Conservation (phyloP, 2,888 invertebrate species). For the Ecdyonurus torrentis region DNA sequence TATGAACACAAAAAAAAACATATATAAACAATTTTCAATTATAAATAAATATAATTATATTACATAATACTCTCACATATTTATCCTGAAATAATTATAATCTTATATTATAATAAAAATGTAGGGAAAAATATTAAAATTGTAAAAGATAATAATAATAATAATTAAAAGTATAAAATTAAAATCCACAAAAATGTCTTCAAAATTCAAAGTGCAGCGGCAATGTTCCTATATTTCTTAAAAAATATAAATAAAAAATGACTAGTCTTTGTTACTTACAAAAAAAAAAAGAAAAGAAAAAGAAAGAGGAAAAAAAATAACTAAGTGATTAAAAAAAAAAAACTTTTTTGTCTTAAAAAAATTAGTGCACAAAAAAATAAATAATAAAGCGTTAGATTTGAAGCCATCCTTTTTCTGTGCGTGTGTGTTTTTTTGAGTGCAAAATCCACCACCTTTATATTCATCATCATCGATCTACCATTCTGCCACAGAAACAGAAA, state of each 20-base stretch:
- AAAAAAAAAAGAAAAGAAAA: background rate
- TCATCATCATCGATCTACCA: no score
- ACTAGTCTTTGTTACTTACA: background rate
- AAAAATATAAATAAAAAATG: background rate
- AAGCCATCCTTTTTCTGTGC: background rate
- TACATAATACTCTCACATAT: background rate
- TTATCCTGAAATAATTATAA: no score
- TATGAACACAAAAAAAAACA: background rate
- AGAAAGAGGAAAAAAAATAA: background rate
- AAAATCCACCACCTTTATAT: background rate
- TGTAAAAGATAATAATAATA: no score
- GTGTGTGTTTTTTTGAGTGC: background rate
- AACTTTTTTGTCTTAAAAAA: background rate
- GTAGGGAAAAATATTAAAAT: no score
- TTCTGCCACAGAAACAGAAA: background rate
- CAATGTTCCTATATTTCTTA: constrained; percentile 3
- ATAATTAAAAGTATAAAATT: background rate
- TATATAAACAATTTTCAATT: no score
- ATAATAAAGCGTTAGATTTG: background rate
- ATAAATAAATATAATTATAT: no score
- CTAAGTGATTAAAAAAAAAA: no score
- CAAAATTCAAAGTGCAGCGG: background rate
- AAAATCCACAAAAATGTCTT: background rate
- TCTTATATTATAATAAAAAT: no score
- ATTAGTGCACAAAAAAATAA: background rate